These are phyloP conservation scores for Megalonaias nervosa DNA, from an alignment of 1,140 invertebrate species.

Conservation along the genomic window DNA sequence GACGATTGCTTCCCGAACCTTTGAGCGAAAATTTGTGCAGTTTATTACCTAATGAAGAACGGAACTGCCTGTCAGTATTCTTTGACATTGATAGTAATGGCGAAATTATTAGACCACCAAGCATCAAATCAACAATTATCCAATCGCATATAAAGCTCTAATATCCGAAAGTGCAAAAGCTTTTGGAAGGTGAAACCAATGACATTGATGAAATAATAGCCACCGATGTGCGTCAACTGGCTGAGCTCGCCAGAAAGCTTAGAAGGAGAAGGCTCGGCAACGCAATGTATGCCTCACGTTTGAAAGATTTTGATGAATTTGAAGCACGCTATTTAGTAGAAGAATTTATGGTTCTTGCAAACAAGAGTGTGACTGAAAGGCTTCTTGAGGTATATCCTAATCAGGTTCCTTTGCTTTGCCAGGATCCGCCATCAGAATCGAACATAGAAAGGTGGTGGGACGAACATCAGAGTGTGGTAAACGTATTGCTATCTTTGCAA, in stretches of 20 bases:
- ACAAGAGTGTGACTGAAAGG: background rate
- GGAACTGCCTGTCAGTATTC: slow-evolving; percentile 49
- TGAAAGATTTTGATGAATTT: slow-evolving; percentile 43
- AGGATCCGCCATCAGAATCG: slow-evolving; percentile 15
- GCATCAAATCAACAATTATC: slow-evolving; percentile 30
- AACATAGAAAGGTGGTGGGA: slow-evolving; percentile 15
- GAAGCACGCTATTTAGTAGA: no score
- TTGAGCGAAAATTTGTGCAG: slow-evolving; percentile 68
- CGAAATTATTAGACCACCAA: slow-evolving; percentile 3
- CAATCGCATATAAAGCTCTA: slow-evolving; percentile 33
- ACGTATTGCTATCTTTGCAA: slow-evolving; percentile 23
- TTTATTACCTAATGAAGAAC: slow-evolving; percentile 56
- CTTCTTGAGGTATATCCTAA: background rate
- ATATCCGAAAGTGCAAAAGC: slow-evolving; percentile 40
- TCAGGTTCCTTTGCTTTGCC: slow-evolving; percentile 21
- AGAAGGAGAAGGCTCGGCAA: slow-evolving; percentile 35
- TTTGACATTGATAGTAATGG: slow-evolving; percentile 43
- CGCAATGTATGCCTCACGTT: slow-evolving; percentile 31
- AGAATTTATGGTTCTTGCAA: slow-evolving; percentile 6
- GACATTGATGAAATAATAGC: slow-evolving; percentile 10
- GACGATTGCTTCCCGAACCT: slow-evolving; percentile 67
- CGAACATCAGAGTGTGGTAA: background rate
- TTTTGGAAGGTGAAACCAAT: slow-evolving; percentile 15
- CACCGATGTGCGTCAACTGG: slow-evolving; percentile 28
- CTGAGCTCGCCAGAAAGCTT: slow-evolving; percentile 32